These are phyloP conservation scores for Thalassarche chlororhynchos DNA, from an alignment of 2,113 vertebrate genomes.

Conservation along the genomic window DNA sequence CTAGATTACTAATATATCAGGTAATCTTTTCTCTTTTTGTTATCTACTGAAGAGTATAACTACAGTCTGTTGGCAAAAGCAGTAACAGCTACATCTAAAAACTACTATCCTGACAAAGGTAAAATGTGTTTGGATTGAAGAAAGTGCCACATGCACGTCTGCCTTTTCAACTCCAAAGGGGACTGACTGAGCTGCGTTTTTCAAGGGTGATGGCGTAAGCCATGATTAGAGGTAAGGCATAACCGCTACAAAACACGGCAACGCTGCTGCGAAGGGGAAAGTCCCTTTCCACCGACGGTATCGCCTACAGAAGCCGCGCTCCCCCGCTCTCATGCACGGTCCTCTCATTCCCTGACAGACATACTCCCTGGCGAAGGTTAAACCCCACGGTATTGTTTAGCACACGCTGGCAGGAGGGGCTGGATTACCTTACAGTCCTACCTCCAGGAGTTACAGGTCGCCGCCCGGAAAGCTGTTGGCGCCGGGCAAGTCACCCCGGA, in stretches of 20 bases:
- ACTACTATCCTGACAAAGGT: not conserved
- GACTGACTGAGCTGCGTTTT: not conserved
- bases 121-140: not conserved
- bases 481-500: not conserved
- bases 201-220: not conserved
- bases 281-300: rapidly evolving
- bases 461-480: no score
- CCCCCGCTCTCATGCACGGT: not conserved
- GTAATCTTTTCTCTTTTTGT: not conserved
- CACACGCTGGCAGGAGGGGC: not conserved
- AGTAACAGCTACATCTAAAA: not conserved
- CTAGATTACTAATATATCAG: not conserved
- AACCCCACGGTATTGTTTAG: not conserved
- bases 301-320: rapidly evolving
- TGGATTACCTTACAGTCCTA: rapidly evolving
- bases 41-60: not conserved
- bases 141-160: rapidly evolving
- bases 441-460: not conserved
- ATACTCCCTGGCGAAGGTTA: rapidly evolving
- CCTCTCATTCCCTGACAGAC: not conserved
- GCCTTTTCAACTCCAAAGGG: not conserved
- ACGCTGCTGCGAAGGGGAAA: not conserved
- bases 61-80: not conserved
- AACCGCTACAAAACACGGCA: rapidly evolving
- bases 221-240: not conserved